phyloP scores from a whole-genome alignment of 2,888 invertebrate species.

The Drosophila kambysellisi region DNA sequence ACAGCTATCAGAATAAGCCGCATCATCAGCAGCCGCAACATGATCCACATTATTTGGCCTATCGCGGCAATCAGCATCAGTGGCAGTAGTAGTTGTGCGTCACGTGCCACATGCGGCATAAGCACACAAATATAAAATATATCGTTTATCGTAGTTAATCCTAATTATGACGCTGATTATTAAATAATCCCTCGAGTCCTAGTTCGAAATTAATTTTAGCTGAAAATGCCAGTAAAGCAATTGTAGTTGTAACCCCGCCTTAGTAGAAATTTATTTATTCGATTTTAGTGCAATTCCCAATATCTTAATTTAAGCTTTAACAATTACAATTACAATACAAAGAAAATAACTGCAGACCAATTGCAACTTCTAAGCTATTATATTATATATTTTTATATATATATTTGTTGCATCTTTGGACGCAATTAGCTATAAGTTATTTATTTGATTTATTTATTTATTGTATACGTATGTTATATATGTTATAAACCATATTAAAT shows the following conservation, averaged over 20 bases:
- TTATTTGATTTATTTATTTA: slow-evolving; percentile 71
- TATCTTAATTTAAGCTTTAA: slow-evolving; percentile 36
- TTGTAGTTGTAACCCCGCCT: slow-evolving; percentile 67
- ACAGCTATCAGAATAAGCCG: slow-evolving; percentile 74
- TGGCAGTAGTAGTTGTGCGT: slow-evolving; percentile 68
- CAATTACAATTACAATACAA: slow-evolving; percentile 13
- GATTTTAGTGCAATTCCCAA: slow-evolving; percentile 62
- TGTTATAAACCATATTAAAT: slow-evolving; percentile 54
- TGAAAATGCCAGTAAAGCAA: slow-evolving; percentile 71
- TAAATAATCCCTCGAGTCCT: slow-evolving; percentile 75
- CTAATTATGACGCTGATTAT: slow-evolving; percentile 69
- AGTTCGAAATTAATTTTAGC: slow-evolving; percentile 75
- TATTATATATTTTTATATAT: background rate
- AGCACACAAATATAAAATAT: background rate
- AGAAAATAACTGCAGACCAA: slow-evolving; percentile 3
- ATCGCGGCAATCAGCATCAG: slow-evolving; percentile 81
- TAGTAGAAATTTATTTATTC: slow-evolving; percentile 60
- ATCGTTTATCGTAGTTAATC: slow-evolving; percentile 5
- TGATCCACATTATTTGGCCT: slow-evolving; percentile 83
- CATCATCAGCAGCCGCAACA: slow-evolving; percentile 43
- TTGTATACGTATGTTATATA: slow-evolving; percentile 44
- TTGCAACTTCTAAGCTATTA: slow-evolving; percentile 18
- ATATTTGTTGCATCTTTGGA: slow-evolving; percentile 32
- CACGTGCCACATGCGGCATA: slow-evolving; percentile 16
- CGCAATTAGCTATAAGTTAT: slow-evolving; percentile 64